Base-by-base conservation (phyloP, 2,888 invertebrate genomes). In the Pasiphila rectangulata region DNA sequence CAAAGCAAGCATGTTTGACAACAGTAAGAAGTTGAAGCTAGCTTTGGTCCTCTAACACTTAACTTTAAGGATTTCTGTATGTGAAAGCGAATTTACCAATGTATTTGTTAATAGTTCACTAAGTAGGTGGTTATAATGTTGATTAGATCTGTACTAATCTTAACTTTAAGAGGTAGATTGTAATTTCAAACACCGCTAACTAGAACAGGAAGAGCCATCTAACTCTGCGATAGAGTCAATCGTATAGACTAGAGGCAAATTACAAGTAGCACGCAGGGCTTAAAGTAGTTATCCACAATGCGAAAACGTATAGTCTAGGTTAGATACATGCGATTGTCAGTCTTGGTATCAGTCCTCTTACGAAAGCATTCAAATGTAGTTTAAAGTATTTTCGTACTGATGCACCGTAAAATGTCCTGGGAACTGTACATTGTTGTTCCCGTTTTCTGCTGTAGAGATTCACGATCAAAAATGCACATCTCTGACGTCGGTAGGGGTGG, bases 401-500 rank as follows among this genome's bases (percentile, higher is more conserved):
- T 77, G 82, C 81, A 83, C 80, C 81, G 80, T 72, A 72, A 77
- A 77, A 43, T 48, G 43, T 44, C 63, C 68, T 68, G 64, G 61
- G 64, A 64, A 60, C 59, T 61, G 46, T 47, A 51, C 43, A 48
- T 46, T 40, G 30, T 44, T 17, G 25, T 39, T 43, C 29, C 40
- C 29, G 25, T 43, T 39, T 39, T 25, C n/a, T 30, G 30, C 30
- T 1, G 35, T 49, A 39, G 51, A 47, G 47, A 44, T 54, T 52
- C 48, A 16, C 38, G 36, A 42, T 87, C 69, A 94, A 87, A 95
- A 95, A 81, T 94, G 93, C 59, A 96, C 93, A 81, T 96, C 95
- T 65, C 95, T 91, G 64, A 96, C 94, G 80, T 96, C 96, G 64
- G 95, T 96, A 64, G 96, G 95, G 42, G 95, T 95, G 61, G 93